Evolutionary conservation across 2,888 invertebrate species (phyloP).

Genomic region (Diarsia dahlii): DNA sequence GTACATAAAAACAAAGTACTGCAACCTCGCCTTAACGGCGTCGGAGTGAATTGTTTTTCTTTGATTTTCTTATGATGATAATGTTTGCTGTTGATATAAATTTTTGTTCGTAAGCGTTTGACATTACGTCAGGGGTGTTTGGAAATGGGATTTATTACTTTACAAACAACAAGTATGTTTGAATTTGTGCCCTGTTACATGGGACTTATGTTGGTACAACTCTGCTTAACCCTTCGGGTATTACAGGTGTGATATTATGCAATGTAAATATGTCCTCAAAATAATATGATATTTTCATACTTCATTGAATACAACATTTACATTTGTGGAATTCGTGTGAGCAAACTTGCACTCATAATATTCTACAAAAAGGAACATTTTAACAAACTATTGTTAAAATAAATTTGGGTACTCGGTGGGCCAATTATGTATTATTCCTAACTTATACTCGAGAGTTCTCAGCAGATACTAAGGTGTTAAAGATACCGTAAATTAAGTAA

Average conservation of each 20-base stretch:
- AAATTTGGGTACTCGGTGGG: too few species aligned
- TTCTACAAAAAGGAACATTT: not conserved
- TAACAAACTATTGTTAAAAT: too few species aligned
- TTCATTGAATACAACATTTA: not conserved
- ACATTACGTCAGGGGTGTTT: not conserved
- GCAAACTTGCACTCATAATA: not conserved
- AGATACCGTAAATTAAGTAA: not conserved
- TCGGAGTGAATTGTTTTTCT: slow-evolving; percentile 80
- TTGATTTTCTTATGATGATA: slow-evolving; percentile 68
- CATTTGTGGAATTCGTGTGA: not conserved
- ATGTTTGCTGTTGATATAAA: slow-evolving; percentile 47
- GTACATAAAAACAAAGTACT: too few species aligned
- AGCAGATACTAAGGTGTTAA: not conserved
- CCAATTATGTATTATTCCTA: not conserved
- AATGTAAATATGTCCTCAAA: too few species aligned
- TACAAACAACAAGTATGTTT: not conserved
- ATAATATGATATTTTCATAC: not conserved
- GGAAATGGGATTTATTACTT: not conserved
- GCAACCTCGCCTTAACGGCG: too few species aligned
- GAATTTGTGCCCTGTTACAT: too few species aligned
- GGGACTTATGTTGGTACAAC: too few species aligned
- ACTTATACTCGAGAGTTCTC: not conserved
- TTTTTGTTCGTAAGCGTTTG: slow-evolving; percentile 25
- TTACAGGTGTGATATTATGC: too few species aligned
- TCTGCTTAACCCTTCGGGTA: too few species aligned